Conservation (phyloP, 1,140 invertebrate species). For the Latrodectus geometricus region DNA sequence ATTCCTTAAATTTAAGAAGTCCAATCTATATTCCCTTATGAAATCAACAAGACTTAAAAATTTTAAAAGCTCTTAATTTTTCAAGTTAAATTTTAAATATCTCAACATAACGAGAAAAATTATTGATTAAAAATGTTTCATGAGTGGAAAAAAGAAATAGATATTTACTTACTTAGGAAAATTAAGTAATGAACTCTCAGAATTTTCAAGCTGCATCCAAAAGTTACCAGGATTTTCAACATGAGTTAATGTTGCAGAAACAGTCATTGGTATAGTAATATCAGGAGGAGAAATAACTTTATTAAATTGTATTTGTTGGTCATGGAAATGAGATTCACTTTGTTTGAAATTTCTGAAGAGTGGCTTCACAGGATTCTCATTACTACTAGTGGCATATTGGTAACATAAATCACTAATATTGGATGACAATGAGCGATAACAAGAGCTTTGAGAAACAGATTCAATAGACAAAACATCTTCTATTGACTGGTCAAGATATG, state of each 20-base stretch:
- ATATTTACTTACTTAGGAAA: conserved; percentile 30
- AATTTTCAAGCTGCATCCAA: conserved; percentile 36
- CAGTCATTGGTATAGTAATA: neutral
- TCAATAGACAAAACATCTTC: neutral
- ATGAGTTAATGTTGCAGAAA: conserved; percentile 16
- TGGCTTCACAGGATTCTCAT: neutral
- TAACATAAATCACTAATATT: neutral
- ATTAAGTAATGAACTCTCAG: neutral
- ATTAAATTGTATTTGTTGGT: neutral
- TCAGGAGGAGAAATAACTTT: neutral
- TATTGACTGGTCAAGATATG: too few species aligned
- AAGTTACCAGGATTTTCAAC: conserved; percentile 28
- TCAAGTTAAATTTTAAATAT: too few species aligned
- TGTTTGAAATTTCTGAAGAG: neutral
- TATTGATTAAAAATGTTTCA: too few species aligned
- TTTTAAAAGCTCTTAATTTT: too few species aligned
- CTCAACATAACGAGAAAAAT: too few species aligned
- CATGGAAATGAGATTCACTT: neutral
- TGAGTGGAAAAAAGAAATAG: too few species aligned
- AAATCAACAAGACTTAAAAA: too few species aligned
- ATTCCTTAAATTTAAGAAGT: too few species aligned
- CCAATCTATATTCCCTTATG: too few species aligned
- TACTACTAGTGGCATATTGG: neutral
- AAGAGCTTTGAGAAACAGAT: neutral
- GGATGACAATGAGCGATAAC: neutral